Percentiles rank a stretch among this genome's conserved stretches.
These are phyloP conservation scores for Tenebrio molitor DNA, from an alignment of 1,140 invertebrate genomes.

Conservation along the genomic window DNA sequence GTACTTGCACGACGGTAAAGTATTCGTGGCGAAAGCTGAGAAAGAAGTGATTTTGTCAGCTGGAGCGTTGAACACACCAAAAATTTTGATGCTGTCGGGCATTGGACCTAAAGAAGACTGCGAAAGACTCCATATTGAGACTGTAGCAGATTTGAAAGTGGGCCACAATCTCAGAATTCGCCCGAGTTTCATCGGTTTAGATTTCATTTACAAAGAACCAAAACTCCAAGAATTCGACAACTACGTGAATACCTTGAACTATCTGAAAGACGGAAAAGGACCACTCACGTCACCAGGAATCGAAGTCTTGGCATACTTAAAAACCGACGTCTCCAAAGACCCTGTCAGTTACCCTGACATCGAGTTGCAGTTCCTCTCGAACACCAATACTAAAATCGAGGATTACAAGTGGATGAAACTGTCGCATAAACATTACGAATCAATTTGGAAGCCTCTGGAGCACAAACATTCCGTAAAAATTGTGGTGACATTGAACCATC, in stretches of 20 bases:
- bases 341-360: constrained; percentile 70
- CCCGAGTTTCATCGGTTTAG: constrained; percentile 68
- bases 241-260: constrained; percentile 67
- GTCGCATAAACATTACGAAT: constrained; percentile 47
- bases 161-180: constrained; percentile 73
- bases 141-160: constrained; percentile 69
- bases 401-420: constrained; percentile 45
- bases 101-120: constrained; percentile 79
- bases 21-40: constrained; percentile 68
- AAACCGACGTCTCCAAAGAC: constrained; percentile 58
- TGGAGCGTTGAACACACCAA: constrained; percentile 82
- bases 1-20: constrained; percentile 67
- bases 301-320: constrained; percentile 65
- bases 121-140: constrained; percentile 70
- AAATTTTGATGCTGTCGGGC: constrained; percentile 84
- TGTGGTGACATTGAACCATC: constrained; percentile 79
- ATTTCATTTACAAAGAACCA: constrained; percentile 65
- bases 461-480: constrained; percentile 50
- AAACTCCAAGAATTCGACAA: constrained; percentile 63
- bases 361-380: constrained; percentile 69
- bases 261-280: constrained; percentile 67
- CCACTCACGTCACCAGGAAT: constrained; percentile 66
- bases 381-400: constrained; percentile 52
- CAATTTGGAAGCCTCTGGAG: constrained; percentile 62
- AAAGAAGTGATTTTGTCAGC: constrained; percentile 80